Conservation (phyloP, 2,113 vertebrate genomes). For the Deroptyus accipitrinus region DNA sequence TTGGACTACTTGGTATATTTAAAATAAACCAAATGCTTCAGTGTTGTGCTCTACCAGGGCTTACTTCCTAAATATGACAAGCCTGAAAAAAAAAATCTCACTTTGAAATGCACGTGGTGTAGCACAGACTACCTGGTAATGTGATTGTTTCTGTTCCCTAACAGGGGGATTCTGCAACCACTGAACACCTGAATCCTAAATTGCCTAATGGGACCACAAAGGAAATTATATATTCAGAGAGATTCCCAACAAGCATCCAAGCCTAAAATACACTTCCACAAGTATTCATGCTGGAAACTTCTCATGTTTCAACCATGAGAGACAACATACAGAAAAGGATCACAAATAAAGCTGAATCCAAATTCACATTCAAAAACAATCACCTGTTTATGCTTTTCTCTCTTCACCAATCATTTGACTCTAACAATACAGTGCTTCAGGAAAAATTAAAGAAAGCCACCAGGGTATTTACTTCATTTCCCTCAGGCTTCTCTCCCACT, state of each 20-base stretch:
- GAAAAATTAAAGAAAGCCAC: neutral
- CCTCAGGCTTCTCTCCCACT: neutral
- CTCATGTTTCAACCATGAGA: neutral
- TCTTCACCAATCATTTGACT: neutral
- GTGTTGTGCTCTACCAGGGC: neutral
- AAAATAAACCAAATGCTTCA: neutral
- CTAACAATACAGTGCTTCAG: neutral
- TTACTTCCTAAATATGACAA: slow-evolving; percentile 8
- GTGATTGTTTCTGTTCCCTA: neutral
- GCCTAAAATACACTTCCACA: slow-evolving; percentile 25
- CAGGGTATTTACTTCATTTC: slow-evolving; percentile 10
- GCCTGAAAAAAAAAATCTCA: neutral
- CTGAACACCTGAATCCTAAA: slow-evolving; percentile 43
- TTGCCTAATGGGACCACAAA: slow-evolving; percentile 4
- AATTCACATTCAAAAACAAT: neutral
- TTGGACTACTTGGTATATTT: neutral
- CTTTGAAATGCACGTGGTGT: neutral
- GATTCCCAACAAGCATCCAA: neutral
- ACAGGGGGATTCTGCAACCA: neutral
- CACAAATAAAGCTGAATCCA: neutral
- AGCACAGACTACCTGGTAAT: neutral
- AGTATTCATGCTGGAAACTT: neutral
- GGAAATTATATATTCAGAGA: slow-evolving; percentile 41
- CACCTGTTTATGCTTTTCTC: neutral
- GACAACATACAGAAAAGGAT: neutral